These are phyloP conservation scores for Scaptomyza flava DNA, from an alignment of 2,888 invertebrate genomes.

Conservation along the genomic window DNA sequence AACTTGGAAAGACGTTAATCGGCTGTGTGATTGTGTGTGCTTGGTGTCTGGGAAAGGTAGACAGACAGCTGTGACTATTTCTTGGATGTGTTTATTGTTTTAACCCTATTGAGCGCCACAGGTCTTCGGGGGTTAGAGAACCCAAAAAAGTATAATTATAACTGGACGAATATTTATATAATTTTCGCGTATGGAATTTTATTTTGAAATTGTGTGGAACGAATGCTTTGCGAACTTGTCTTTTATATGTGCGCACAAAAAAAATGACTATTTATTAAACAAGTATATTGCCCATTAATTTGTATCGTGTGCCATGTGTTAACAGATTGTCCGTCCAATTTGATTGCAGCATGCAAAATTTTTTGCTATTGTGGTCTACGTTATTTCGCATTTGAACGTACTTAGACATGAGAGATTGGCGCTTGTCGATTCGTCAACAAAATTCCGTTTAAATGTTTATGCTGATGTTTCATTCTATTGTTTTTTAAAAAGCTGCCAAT, in stretches of 20 bases:
- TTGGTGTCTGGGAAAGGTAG: conserved; percentile 47
- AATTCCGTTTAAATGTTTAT: conserved; percentile 79
- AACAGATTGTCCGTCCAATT: conserved; percentile 60
- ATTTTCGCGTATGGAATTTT: conserved; percentile 9
- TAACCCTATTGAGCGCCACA: conserved; percentile 45
- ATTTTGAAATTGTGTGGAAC: conserved; percentile 13
- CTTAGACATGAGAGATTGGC: conserved; percentile 33
- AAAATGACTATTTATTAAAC: not conserved
- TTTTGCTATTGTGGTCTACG: conserved; percentile 3
- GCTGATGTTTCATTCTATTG: conserved; percentile 50
- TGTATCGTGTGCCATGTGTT: conserved; percentile 39
- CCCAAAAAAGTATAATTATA: conserved; percentile 37
- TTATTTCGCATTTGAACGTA: not conserved
- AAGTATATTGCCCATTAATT: conserved; percentile 27
- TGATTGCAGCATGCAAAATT: conserved; percentile 24
- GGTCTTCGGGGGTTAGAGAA: conserved; percentile 38
- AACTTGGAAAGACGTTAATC: conserved; percentile 39
- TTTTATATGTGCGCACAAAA: conserved; percentile 22
- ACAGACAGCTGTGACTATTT: conserved; percentile 68
- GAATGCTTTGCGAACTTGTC: conserved; percentile 2
- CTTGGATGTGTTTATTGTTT: conserved; percentile 19
- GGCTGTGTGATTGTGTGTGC: conserved; percentile 7
- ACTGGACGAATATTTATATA: conserved; percentile 44
- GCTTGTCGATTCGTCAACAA: conserved; percentile 59
- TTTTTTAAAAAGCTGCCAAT: conserved; percentile 33